Percentiles rank a stretch among this genome's conserved stretches.
phyloP scores from a whole-genome alignment of 2,113 vertebrate species.

The Phaethon lepturus region DNA sequence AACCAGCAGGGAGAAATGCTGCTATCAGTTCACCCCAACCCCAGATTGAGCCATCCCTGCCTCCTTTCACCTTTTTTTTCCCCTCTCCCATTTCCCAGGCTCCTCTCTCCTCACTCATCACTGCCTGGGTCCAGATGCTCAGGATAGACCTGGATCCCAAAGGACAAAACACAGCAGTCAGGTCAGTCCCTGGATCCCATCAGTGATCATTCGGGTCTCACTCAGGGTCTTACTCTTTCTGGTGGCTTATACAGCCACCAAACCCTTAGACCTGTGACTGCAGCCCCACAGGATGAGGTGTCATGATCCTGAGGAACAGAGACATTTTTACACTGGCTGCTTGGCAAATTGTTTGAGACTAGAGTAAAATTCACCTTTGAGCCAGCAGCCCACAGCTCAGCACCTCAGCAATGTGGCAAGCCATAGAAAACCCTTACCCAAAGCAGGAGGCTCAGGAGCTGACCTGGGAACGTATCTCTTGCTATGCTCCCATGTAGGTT shows the following conservation, averaged over 20 bases:
- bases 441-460: neutral
- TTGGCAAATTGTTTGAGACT: neutral
- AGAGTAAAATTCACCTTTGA: neutral
- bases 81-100: neutral
- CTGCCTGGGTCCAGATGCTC: neutral
- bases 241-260: neutral
- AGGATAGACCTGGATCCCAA: neutral
- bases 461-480: neutral
- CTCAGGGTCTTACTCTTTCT: neutral
- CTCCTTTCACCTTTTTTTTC: neutral
- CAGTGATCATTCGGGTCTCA: neutral
- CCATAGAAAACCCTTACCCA: neutral
- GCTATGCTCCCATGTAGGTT: accelerated
- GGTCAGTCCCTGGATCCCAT: neutral
- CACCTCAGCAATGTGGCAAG: neutral
- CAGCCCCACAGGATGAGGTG: neutral
- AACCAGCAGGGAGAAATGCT: neutral
- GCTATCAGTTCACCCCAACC: accelerated
- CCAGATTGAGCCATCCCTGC: neutral
- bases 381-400: neutral
- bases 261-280: neutral
- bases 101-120: neutral
- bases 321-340: neutral
- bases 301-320: neutral
- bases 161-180: neutral